phyloP scores from a whole-genome alignment of 2,797 vertebrate species.

The Darevskia mixta region DNA sequence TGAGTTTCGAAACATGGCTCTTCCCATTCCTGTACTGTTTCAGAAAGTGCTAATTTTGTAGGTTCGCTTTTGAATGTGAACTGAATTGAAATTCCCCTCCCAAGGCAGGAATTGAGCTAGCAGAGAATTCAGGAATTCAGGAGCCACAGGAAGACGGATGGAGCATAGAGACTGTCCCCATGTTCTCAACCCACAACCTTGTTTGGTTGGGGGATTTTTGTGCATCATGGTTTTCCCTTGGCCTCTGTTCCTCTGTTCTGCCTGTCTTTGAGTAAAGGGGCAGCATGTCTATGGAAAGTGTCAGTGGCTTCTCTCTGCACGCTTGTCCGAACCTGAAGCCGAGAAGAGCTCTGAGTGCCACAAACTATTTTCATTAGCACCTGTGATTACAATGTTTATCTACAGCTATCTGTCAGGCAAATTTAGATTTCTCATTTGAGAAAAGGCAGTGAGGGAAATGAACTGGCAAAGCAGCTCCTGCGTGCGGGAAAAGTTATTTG shows the following conservation, averaged over 20 bases:
- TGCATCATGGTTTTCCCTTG: neutral
- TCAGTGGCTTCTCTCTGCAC: neutral
- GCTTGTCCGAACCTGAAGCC: neutral
- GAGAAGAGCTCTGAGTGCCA: neutral
- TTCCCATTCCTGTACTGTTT: no score
- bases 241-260: neutral
- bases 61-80: no score
- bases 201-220: neutral
- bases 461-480: conserved; percentile 3
- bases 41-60: no score
- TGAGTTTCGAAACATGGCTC: no score
- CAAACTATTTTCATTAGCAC: conserved; percentile 35
- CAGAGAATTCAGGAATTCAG: neutral
- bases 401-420: conserved; percentile 26
- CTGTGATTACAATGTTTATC: conserved; percentile 32
- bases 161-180: neutral
- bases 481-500: neutral
- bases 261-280: neutral
- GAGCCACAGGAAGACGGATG: neutral
- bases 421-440: conserved; percentile 39
- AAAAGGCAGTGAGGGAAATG: conserved; percentile 12
- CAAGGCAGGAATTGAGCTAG: neutral
- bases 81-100: neutral
- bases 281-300: neutral
- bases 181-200: neutral